phyloP scores from a whole-genome alignment of 2,888 invertebrate genomes.

The Folsomia candida region DNA sequence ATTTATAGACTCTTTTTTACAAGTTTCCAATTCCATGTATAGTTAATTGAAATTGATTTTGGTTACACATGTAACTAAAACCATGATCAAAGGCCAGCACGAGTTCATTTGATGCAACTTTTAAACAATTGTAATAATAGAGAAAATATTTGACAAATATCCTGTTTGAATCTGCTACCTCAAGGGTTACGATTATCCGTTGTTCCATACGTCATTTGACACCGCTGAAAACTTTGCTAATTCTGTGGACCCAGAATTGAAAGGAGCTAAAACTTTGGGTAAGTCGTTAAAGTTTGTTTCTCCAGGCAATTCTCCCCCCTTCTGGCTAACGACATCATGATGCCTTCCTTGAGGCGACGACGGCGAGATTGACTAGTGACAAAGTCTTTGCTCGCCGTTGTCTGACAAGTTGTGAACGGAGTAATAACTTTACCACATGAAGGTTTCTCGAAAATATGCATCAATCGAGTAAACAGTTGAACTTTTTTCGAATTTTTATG shows the following conservation, averaged over 20 bases:
- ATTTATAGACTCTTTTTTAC: too few relatives aligned
- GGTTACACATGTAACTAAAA: too few relatives aligned
- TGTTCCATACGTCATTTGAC: slow-evolving; percentile 48
- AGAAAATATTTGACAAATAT: neutral
- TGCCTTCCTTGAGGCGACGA: neutral
- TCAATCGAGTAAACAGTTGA: slow-evolving; percentile 5
- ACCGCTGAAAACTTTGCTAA: slow-evolving; percentile 49
- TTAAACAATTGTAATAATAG: too few relatives aligned
- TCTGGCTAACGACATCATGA: neutral
- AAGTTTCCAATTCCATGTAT: too few relatives aligned
- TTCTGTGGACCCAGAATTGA: slow-evolving; percentile 47
- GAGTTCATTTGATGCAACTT: too few relatives aligned
- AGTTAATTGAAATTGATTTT: too few relatives aligned
- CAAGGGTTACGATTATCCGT: slow-evolving; percentile 49
- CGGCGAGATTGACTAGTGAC: neutral
- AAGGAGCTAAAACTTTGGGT: slow-evolving; percentile 49
- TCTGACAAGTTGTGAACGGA: neutral
- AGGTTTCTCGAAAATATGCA: neutral
- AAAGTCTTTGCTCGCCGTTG: neutral
- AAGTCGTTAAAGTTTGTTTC: slow-evolving; percentile 24
- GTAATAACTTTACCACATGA: neutral
- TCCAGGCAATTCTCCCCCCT: neutral
- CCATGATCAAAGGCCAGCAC: too few relatives aligned
- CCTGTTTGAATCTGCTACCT: slow-evolving; percentile 3
- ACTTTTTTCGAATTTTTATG: neutral